Conservation (phyloP, 2,113 vertebrate genomes). For the Paratilapia polleni region DNA sequence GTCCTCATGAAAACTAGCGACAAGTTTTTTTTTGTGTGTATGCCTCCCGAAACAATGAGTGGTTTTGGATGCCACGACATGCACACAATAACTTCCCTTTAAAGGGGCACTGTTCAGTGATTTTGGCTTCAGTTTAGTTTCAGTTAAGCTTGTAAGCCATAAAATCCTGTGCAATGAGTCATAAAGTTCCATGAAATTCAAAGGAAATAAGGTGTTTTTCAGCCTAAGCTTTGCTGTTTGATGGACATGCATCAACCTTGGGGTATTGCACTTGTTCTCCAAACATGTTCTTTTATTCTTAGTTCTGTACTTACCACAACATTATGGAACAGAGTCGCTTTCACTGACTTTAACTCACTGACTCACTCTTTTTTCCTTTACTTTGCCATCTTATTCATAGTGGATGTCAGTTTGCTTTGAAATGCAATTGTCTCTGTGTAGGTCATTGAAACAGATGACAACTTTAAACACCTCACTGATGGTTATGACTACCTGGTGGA, state of each 20-base stretch:
- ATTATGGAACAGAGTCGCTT: neutral
- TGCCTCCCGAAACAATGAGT: no score
- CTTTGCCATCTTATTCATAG: neutral
- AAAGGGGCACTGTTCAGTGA: neutral
- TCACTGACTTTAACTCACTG: no score
- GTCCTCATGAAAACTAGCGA: no score
- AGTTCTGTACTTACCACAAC: neutral
- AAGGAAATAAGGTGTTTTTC: neutral
- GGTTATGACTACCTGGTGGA: constrained; percentile 83
- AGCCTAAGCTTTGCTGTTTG: no score
- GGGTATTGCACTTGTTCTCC: no score
- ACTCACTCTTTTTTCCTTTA: neutral
- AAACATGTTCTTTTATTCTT: no score
- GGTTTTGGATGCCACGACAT: neutral
- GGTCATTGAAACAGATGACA: constrained; percentile 84
- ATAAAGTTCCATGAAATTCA: neutral
- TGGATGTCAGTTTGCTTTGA: neutral
- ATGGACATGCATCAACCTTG: no score
- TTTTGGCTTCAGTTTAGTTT: neutral
- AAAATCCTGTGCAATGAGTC: neutral
- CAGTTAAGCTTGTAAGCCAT: neutral
- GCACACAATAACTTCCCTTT: neutral
- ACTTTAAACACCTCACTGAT: constrained; percentile 64
- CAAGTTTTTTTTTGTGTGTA: no score
- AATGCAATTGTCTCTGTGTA: constrained; percentile 20